These are phyloP conservation scores for Calliphora vicina DNA, from an alignment of 1,140 invertebrate genomes.

Conservation along the genomic window DNA sequence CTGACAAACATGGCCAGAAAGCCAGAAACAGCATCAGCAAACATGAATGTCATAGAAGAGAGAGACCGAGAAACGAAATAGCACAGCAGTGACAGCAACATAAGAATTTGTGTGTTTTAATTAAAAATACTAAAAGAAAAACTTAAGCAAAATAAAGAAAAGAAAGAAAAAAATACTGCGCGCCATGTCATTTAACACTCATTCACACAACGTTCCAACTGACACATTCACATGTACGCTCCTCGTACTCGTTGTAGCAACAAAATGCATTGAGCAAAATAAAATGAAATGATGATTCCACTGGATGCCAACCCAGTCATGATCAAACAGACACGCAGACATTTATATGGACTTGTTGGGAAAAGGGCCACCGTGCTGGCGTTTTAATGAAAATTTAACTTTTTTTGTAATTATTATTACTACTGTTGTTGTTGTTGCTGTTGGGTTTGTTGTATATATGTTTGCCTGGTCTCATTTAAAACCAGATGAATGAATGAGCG, in stretches of 20 bases:
- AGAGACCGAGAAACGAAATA: not conserved
- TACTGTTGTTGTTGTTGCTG: not conserved
- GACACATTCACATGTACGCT: not conserved
- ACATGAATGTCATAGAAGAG: not conserved
- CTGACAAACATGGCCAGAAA: not conserved
- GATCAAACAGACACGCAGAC: not conserved
- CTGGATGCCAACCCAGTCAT: not conserved
- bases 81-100: not conserved
- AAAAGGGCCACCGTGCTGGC: constrained; percentile 3
- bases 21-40: not conserved
- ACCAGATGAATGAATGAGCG: not conserved
- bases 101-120: constrained; percentile 14
- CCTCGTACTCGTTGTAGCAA: not conserved
- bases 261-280: not conserved
- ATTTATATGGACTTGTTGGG: not conserved
- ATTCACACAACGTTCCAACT: not conserved
- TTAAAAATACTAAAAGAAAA: not conserved
- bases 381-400: not conserved
- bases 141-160: not conserved
- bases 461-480: not conserved
- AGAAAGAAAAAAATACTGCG: not conserved
- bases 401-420: not conserved
- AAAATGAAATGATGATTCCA: not conserved
- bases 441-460: not conserved
- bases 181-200: constrained; percentile 4